These are phyloP conservation scores for Aquatica leii DNA, from an alignment of 2,888 invertebrate genomes.

Conservation along the genomic window DNA sequence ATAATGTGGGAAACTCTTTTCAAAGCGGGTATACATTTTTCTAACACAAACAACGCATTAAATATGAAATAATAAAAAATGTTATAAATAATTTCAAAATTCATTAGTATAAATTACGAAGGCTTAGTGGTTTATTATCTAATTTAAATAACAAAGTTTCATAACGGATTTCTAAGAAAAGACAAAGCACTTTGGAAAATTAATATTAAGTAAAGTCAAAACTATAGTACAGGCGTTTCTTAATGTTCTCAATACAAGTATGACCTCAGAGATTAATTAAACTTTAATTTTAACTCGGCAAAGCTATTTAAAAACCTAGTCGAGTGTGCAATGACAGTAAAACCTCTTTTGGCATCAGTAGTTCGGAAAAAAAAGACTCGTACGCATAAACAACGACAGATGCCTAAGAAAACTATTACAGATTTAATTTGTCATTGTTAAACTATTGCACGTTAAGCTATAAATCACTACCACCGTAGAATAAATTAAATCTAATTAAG, in stretches of 20 bases:
- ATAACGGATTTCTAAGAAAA: no score
- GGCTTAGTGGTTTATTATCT: no score
- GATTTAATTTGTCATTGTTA: constrained; percentile 13
- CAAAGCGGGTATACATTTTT: no score
- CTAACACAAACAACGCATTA: no score
- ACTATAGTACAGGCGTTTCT: neutral
- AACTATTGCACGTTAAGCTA: constrained; percentile 10
- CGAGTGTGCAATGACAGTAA: constrained; percentile 11
- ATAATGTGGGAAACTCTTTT: no score
- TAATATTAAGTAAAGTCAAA: neutral
- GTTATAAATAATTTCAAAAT: no score
- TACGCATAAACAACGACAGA: neutral
- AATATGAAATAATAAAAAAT: no score
- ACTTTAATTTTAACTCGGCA: constrained; percentile 15
- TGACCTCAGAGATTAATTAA: constrained; percentile 19
- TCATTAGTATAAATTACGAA: no score
- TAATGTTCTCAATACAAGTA: constrained; percentile 7
- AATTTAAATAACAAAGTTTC: no score
- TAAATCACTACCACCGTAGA: constrained; percentile 4
- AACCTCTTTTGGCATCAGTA: constrained; percentile 17
- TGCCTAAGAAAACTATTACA: constrained; percentile 1
- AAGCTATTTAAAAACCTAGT: constrained; percentile 15
- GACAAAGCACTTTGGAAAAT: no score
- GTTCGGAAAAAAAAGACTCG: neutral
- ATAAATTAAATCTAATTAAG: constrained; percentile 12